phyloP scores from a whole-genome alignment of 2,888 invertebrate genomes.

The Zootermopsis nevadensis region DNA sequence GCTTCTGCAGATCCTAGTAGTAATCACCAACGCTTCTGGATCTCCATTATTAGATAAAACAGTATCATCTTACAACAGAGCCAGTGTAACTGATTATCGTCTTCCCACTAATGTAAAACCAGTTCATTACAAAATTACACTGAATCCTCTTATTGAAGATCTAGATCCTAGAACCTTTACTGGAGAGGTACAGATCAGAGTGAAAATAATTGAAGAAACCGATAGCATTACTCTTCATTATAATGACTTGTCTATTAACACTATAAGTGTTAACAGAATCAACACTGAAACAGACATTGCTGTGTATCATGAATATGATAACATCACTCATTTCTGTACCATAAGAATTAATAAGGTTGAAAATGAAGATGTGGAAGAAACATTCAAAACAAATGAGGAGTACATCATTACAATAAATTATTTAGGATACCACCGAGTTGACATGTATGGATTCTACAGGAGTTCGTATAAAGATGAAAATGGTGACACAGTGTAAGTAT shows the following conservation, averaged over 20 bases:
- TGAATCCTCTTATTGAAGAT: slow-evolving; percentile 17
- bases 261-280: not conserved
- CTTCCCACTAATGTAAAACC: slow-evolving; percentile 33
- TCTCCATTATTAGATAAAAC: not conserved
- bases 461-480: slow-evolving; percentile 51
- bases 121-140: slow-evolving; percentile 21
- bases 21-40: not conserved
- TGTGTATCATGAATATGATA: not conserved
- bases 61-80: not conserved
- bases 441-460: slow-evolving; percentile 54
- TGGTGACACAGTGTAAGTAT: slow-evolving; percentile 15
- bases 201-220: slow-evolving; percentile 72
- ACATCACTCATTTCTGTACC: not conserved
- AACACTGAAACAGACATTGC: not conserved
- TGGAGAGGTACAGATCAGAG: slow-evolving; percentile 21
- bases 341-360: not conserved
- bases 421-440: slow-evolving; percentile 50
- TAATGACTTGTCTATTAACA: slow-evolving; percentile 40
- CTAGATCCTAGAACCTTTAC: not conserved
- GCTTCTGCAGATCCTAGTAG: too few species aligned
- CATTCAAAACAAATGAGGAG: slow-evolving; percentile 27
- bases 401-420: slow-evolving; percentile 46
- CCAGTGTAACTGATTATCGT: slow-evolving; percentile 17
- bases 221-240: slow-evolving; percentile 56
- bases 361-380: not conserved